Evolutionary conservation across 2,888 invertebrate species (phyloP), one percentile per base, ranked within the genome.

Genomic region (Antheraea yamamai): DNA sequence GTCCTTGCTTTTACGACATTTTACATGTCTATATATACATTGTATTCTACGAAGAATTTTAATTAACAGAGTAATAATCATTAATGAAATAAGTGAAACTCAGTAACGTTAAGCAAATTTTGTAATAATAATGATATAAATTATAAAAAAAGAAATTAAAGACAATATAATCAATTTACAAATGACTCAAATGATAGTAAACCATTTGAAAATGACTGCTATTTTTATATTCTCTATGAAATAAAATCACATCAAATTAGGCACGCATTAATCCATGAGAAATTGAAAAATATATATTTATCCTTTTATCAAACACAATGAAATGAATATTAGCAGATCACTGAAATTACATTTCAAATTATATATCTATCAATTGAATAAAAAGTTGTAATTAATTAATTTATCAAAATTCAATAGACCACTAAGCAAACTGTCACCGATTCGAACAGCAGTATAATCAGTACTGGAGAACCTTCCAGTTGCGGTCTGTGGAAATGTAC

Each of bases 401-500:
- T 10, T 6, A 30, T 66, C 3, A 12, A 39, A 70, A 39, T n/a
- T n/a, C 35, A 39, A 39, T 20, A n/a, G 20, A 35, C 39, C 47
- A 70, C 39, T 39, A 39, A 35, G 12, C 30, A 66, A 70, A 70
- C 18, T 20, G 23, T 20, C 39, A 70, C 70, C 70, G 23, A 39
- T 39, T 4, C 14, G 35, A n/a, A 39, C 39, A 39, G n/a, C 20
- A 39, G 39, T 23, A 30, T 39, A 73, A 72, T 23, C 20, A 14
- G 30, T 35, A 75, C 75, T 75, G 64, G 72, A 30, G 30, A 52
- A 47, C 75, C n/a, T 23, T 47, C 39, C 39, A 61, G 61, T 8
- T 12, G 61, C 61, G n/a, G 61, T 23, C 61, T 73, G 66, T 75
- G 75, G 75, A 75, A 75, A 73, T 52, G 30, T 73, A 47, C 73